Base-by-base conservation (phyloP, 2,113 vertebrate species). In the Telmatochromis sp. region DNA sequence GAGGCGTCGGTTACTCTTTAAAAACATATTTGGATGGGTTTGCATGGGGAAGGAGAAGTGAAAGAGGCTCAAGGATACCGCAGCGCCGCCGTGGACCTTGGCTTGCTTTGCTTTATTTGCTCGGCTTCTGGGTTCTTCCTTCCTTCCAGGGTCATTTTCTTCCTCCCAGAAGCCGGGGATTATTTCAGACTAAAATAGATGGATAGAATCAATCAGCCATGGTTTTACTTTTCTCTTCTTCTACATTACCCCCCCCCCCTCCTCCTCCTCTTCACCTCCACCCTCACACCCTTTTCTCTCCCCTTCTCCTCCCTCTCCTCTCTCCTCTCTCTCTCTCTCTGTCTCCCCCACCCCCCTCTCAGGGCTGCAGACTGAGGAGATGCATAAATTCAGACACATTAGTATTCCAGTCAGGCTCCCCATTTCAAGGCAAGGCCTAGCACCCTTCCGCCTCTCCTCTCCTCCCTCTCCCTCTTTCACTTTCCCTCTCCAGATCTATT, bases 361-460 rank as follows among this genome's bases (percentile, higher is more conserved):
- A 89, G 95, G 94, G 95, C 94, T 95, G 95, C 96, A 96, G 96
- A 95, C 95, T 96, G 95, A 95, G 95, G 93, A 96, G 95, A 96
- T 96, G 96, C 96, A 97, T 97, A 96, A 95, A 96, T 97, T 96
- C 96, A 93, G 83, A 92, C 90, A 85, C 95, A 97, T 97, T 97
- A 97, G 96, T 96, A 97, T 97, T 97, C 96, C 93, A 95, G 96
- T 97, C 96, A 97, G 95, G 96, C 94, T 94, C 93, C 93, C 93
- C 94, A 95, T 96, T 96, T 96, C 95, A 95, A 96, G 95, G 95
- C 96, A 95, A 96, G 94, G 94, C 94, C 96, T 92, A 94, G 89
- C 94, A 91, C 92, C 94, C 95, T 94, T 91, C 93, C 87, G 91
- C 93, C 88, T 93, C 87, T 85, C 88, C 84, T 89, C 89, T 42